Base-by-base conservation (phyloP, 2,113 vertebrate genomes). In the Zapus hudsonius region DNA sequence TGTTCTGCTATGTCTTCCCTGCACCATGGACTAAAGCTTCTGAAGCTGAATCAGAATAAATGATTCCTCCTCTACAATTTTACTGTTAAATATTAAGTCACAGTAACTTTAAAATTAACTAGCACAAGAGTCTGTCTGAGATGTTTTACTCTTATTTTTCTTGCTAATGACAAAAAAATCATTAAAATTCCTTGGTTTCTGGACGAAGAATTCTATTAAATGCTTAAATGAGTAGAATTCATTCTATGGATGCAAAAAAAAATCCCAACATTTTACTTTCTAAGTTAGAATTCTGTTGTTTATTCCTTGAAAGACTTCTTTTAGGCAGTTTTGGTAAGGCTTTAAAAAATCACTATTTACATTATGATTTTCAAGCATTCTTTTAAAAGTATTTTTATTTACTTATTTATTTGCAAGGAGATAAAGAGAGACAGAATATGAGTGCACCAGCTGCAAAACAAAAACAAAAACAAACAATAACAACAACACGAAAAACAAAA, bases 231-330 rank as follows among this genome's bases (percentile, higher is more conserved):
- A n/a, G 3, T 66, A 52, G 1, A 2, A 61, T 85, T 4, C 61
- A 63, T 59, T 59, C 36, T 64, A 52, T 40, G 9, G 7, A 82
- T 29, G 15, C 10, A 80, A 3, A 38, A 31, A 67, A 13, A 42
- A 12, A n/a, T n/a, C n/a, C n/a, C n/a, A 42, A 0, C 83, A 6
- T 57, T 88, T 78, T 89, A 69, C 59, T 85, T 84, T 90, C 64
- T 83, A 93, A 85, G 7, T 87, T 76, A 79, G 59, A 89, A 94
- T 73, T 88, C 29, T 63, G 19, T 69, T 82, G 22, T 73, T 82
- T 93, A 69, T 3, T 80, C 23, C 59, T 73, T 40, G 29, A 83
- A 92, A 40, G 16, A 19, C 1, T 70, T 82, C 7, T 47, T 87
- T 84, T 67, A 72, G 16, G 61, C 2, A 47, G 36, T 57, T 52